These are phyloP conservation scores for Aspidoscelis tigris DNA, from an alignment of 2,113 vertebrate genomes.

Conservation along the genomic window DNA sequence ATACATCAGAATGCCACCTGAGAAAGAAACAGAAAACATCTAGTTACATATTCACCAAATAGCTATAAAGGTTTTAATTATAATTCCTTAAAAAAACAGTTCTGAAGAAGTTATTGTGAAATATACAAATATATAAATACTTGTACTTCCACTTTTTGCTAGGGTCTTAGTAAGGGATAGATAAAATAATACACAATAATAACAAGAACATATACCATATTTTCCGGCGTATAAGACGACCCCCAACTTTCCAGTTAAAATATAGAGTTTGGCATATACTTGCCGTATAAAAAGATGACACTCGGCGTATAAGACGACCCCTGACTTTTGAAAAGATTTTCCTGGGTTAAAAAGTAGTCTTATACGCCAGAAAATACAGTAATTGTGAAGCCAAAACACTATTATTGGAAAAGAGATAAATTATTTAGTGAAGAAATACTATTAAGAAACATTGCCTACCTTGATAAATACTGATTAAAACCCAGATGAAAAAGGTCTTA, in stretches of 20 bases:
- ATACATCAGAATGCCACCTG: constrained; percentile 96
- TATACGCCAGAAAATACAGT: not conserved
- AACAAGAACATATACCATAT: no score
- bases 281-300: no score
- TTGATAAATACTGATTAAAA: constrained; percentile 86
- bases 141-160: constrained; percentile 59
- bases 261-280: no score
- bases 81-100: constrained; percentile 48
- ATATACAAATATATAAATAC: constrained; percentile 67
- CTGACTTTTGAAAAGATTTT: no score
- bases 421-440: constrained; percentile 37
- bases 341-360: no score
- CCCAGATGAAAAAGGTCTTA: constrained; percentile 87
- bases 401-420: constrained; percentile 51
- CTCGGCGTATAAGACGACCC: no score
- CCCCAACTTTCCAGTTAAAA: no score
- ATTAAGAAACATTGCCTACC: constrained; percentile 68
- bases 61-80: constrained; percentile 64
- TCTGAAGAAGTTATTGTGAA: constrained; percentile 63
- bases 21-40: constrained; percentile 20
- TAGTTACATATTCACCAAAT: not conserved
- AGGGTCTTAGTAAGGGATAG: no score
- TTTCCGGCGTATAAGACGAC: no score
- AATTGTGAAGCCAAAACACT: constrained; percentile 64
- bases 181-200: no score